These are phyloP conservation scores for Dasyprocta punctata DNA, from an alignment of 2,113 vertebrate species.

Conservation along the genomic window DNA sequence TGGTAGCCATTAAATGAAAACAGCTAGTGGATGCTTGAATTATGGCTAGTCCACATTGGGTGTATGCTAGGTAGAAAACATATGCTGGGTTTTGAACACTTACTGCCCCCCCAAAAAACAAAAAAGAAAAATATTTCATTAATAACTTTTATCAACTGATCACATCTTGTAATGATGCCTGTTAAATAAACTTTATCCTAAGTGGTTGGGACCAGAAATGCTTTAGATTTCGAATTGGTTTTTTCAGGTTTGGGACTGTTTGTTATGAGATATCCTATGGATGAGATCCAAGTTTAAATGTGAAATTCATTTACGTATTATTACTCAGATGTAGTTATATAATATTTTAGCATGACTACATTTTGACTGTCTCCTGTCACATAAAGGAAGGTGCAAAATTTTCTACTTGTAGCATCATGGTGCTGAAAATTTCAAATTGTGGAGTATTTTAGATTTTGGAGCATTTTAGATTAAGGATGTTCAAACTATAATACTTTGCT, in stretches of 20 bases:
- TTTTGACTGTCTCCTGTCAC: not conserved
- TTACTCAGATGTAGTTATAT: not conserved
- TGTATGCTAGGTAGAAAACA: not conserved
- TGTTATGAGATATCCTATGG: not conserved
- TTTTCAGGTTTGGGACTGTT: not conserved
- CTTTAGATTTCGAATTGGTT: not conserved
- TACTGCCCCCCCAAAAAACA: not conserved
- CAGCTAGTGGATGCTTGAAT: not conserved
- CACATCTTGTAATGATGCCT: not conserved
- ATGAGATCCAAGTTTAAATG: not conserved
- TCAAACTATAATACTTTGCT: not conserved
- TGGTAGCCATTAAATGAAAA: not conserved
- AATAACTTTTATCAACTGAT: not conserved
- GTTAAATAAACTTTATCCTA: not conserved
- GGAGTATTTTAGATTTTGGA: not conserved
- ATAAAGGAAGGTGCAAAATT: not conserved
- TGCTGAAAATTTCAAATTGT: not conserved
- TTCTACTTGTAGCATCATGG: not conserved
- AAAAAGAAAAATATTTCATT: not conserved
- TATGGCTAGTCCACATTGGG: not conserved
- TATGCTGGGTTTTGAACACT: not conserved
- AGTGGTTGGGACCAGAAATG: not conserved
- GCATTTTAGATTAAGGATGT: not conserved
- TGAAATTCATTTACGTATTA: not conserved
- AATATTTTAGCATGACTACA: not conserved